Evolutionary conservation across 2,797 vertebrate species (phyloP), one percentile per base, ranked within the genome.

Genomic region (Myotis vivesi): DNA sequence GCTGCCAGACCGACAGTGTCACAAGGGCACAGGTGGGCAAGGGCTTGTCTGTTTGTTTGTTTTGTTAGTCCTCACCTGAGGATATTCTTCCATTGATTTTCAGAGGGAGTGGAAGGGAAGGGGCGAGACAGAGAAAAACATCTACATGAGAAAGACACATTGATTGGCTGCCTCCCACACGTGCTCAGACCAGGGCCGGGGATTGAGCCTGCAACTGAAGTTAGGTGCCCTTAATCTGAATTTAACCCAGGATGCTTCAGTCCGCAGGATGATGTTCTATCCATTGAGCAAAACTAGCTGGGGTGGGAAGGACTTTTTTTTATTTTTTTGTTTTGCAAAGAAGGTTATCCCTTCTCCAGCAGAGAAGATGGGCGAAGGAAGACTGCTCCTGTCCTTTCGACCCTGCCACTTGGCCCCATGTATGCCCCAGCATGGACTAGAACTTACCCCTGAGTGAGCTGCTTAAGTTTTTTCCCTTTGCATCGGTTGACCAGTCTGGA

Each of bases 351-450:
- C 33, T 79, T 44, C n/a, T 79, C 30, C 12, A 16, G 79, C 59
- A 22, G 59, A 62, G 53, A 72, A 77, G 76, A 62, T 44, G 13
- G 20, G 13, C 33, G 23, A 81, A 64, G 57, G 73, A 55, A 53
- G 15, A 13, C 12, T 19, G 7, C 28, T 38, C 19, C 71, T 33
- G 30, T 69, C 57, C 51, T 36, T 51, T 72, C 33, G 36, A 19
- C 6, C 23, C 51, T 0, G 3, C 33, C 0, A 0, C 51, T 33
- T 0, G 16, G 62, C 19, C n/a, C 62, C 16, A 0, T 4, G 25
- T 0, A 0, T 38, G 12, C 76, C 20, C 77, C 38, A 3, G 36
- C 12, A 0, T 12, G 57, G 55, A 9, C 33, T 1, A 3, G 9
- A 20, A 66, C 30, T 53, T 6, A 3, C 19, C 15, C 25, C 0